Conservation (phyloP, 2,113 vertebrate genomes). For the Alligator mississippiensis region DNA sequence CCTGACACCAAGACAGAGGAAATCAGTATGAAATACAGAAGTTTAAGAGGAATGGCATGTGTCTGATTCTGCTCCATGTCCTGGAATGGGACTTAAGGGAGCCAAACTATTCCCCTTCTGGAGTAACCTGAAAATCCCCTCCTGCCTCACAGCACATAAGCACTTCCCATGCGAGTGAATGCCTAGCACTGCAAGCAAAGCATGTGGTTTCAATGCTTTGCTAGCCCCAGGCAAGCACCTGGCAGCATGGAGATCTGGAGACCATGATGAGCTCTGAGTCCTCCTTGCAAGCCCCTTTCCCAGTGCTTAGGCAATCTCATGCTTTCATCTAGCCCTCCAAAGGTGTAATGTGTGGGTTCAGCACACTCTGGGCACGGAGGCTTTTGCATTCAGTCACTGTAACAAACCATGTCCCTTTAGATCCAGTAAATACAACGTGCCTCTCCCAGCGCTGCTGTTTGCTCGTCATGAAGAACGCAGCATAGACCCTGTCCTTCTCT, state of each 20-base stretch:
- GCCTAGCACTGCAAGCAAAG: neutral
- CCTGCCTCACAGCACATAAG: too few species aligned
- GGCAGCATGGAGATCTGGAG: constrained; percentile 14
- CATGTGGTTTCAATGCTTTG: neutral
- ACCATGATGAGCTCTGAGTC: too few species aligned
- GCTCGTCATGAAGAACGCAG: constrained; percentile 68
- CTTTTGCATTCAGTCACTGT: neutral
- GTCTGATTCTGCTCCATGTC: too few species aligned
- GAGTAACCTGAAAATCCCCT: too few species aligned
- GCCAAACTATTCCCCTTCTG: too few species aligned
- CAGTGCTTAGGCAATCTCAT: neutral
- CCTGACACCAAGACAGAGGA: too few species aligned
- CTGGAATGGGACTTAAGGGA: too few species aligned
- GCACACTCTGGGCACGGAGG: neutral
- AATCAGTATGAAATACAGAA: too few species aligned
- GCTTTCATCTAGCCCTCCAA: fast-evolving
- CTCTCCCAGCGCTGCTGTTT: constrained; percentile 85
- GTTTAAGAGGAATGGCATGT: too few species aligned
- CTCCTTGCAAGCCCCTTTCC: neutral
- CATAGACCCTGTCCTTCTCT: constrained; percentile 69
- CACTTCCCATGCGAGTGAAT: too few species aligned
- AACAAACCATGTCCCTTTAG: constrained; percentile 72
- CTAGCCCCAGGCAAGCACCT: neutral
- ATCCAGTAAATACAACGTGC: constrained; percentile 76
- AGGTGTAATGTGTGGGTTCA: neutral